Percentiles rank a stretch among this genome's conserved stretches.
Conservation (phyloP, 1,140 invertebrate species). For the Trachymyrmex cornetzi region DNA sequence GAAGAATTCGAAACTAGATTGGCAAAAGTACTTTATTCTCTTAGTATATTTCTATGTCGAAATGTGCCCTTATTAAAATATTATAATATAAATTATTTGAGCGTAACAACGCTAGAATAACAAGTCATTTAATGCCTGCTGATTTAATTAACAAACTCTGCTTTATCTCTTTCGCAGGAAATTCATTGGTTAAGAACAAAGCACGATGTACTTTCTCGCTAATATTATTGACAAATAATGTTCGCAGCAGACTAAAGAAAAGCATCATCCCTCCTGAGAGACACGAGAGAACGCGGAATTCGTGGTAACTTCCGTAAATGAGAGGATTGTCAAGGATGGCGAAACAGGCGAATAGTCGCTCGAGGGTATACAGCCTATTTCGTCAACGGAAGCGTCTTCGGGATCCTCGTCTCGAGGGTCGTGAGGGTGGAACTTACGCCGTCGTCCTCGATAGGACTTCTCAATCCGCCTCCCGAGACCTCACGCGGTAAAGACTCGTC, state of each 20-base stretch:
- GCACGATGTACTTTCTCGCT: not conserved
- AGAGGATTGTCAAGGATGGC: slow-evolving; percentile 44
- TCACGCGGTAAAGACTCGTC: slow-evolving; percentile 70
- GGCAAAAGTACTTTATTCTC: not conserved
- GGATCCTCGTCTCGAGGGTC: slow-evolving; percentile 4
- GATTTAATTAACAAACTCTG: slow-evolving; percentile 1
- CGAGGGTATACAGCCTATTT: slow-evolving; percentile 51
- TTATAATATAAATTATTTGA: not conserved
- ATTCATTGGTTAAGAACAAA: not conserved
- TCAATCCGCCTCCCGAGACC: slow-evolving; percentile 52
- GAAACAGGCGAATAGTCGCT: slow-evolving; percentile 47
- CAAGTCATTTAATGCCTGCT: not conserved
- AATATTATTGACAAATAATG: slow-evolving; percentile 32
- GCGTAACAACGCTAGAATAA: not conserved
- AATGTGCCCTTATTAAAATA: not conserved
- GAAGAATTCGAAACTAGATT: not conserved
- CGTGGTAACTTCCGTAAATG: slow-evolving; percentile 56
- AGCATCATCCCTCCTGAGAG: slow-evolving; percentile 14
- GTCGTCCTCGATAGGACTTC: slow-evolving; percentile 59
- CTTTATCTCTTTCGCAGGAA: not conserved
- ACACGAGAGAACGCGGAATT: slow-evolving; percentile 50
- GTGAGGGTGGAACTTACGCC: slow-evolving; percentile 55
- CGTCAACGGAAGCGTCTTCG: slow-evolving; percentile 39
- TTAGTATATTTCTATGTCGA: not conserved
- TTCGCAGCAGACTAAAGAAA: slow-evolving; percentile 39